Base-by-base conservation (phyloP, 2,797 vertebrate species). In the Sarcophilus harrisii region DNA sequence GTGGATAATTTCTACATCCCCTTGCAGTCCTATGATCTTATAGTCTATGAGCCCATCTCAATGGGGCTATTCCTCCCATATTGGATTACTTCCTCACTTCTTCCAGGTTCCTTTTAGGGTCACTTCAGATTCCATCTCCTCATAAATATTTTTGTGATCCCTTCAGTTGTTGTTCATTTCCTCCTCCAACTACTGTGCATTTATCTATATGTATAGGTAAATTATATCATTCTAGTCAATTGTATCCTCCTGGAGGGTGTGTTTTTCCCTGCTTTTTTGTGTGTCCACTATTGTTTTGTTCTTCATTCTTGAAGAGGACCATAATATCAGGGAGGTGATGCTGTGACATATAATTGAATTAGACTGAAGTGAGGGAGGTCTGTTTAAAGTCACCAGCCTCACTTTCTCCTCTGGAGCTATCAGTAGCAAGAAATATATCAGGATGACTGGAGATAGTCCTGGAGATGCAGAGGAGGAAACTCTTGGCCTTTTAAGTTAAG, bases 121-220 rank as follows among this genome's bases (percentile, higher is more conserved):
- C 0, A 5, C 16, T 32, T n/a, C 62, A 73, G 13, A 38, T 73
- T 73, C 32, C 14, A 73, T 73, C 32, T 93, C 30, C 96, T 93
- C 18, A 60, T 92, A 93, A 92, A 94, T 18, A 29, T 57, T 90
- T 92, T 95, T 5, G 29, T 92, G 92, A 81, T 94, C 93, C 16
- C 93, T 52, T 94, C 32, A 73, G 32, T 6, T 73, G n/a, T 73
- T 73, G 21, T 18, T 38, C 66, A 38, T 16, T n/a, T n/a, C 16
- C 66, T 21, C 66, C 16, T 73, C 66, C 30, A n/a, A 66, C 14
- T n/a, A n/a, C 62, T 9, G n/a, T n/a, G 14, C 32, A 73, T 73
- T n/a, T 38, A 38, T 16, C 21, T 73, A 38, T 21, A 32, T 73
- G 6, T 52, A 21, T 38, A 38, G 1, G 8, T n/a, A 18, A 32